A percentile compares a stretch with the other conserved stretches of the same genome.
phyloP scores from a whole-genome alignment of 1,140 invertebrate species.

The Heliconius hermathena region DNA sequence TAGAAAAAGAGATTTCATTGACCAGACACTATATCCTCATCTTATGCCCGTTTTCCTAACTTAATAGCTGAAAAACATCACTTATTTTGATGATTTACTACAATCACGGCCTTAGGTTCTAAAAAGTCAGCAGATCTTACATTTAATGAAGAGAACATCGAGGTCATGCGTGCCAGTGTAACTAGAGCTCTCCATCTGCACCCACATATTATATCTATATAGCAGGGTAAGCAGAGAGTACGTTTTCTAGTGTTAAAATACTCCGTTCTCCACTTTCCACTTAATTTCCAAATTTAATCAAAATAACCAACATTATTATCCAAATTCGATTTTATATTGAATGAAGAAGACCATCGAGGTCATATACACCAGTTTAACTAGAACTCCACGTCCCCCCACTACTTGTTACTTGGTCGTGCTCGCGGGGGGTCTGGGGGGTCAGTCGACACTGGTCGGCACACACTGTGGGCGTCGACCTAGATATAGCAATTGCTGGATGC shows the following conservation, averaged over 20 bases:
- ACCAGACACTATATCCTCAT: neutral
- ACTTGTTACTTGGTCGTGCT: slow-evolving; percentile 23
- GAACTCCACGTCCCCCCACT: neutral
- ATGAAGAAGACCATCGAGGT: slow-evolving; percentile 20
- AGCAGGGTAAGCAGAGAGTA: too few species aligned
- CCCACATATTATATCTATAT: neutral
- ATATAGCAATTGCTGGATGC: slow-evolving; percentile 72
- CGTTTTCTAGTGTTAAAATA: too few species aligned
- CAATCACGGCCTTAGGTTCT: neutral
- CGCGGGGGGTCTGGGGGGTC: slow-evolving; percentile 44
- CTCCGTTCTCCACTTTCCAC: too few species aligned
- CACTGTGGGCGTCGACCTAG: slow-evolving; percentile 72
- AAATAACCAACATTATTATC: too few species aligned
- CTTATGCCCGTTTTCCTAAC: too few species aligned
- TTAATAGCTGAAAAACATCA: too few species aligned
- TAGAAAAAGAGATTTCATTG: neutral
- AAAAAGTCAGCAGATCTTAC: slow-evolving; percentile 20
- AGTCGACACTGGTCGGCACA: slow-evolving; percentile 50
- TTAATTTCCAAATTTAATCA: too few species aligned
- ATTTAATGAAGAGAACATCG: slow-evolving; percentile 64
- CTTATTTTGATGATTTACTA: too few species aligned
- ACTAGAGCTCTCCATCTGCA: slow-evolving; percentile 43
- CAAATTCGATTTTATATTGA: neutral
- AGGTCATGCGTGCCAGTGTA: slow-evolving; percentile 61
- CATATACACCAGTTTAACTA: slow-evolving; percentile 28